Conservation (phyloP, 1,140 invertebrate species). For the Psix sp. region DNA sequence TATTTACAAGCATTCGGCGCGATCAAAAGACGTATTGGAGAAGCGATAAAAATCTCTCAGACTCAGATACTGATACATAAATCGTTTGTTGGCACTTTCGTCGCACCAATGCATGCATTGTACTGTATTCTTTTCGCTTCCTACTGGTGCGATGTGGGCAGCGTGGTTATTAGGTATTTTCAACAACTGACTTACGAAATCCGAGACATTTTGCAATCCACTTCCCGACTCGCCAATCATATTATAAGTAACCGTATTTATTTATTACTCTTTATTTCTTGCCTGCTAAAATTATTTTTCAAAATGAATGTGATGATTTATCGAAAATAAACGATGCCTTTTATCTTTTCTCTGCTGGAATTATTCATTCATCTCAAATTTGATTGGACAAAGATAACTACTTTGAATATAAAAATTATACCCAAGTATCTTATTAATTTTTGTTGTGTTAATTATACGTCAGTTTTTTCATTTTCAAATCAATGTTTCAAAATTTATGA, state of each 20-base stretch:
- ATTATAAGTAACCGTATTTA: background rate
- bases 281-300: too few relatives aligned
- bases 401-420: too few relatives aligned
- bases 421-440: too few relatives aligned
- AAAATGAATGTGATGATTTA: too few relatives aligned
- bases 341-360: too few relatives aligned
- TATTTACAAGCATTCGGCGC: slow-evolving; percentile 32
- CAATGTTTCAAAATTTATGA: too few relatives aligned
- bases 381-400: too few relatives aligned
- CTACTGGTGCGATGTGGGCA: slow-evolving; percentile 38
- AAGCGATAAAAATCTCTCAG: slow-evolving; percentile 34
- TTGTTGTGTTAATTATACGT: too few relatives aligned
- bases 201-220: slow-evolving; percentile 21
- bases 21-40: slow-evolving; percentile 35
- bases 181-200: slow-evolving; percentile 30
- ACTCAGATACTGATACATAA: slow-evolving; percentile 38
- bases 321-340: too few relatives aligned
- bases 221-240: slow-evolving; percentile 12
- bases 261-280: background rate
- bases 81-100: slow-evolving; percentile 42
- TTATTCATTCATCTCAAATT: too few relatives aligned
- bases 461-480: too few relatives aligned
- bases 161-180: slow-evolving; percentile 38
- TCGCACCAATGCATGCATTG: slow-evolving; percentile 30
- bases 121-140: slow-evolving; percentile 38